A percentile compares a stretch with the other conserved stretches of the same genome.
Conservation (phyloP, 1,140 invertebrate genomes). For the Heliconius hewitsoni region DNA sequence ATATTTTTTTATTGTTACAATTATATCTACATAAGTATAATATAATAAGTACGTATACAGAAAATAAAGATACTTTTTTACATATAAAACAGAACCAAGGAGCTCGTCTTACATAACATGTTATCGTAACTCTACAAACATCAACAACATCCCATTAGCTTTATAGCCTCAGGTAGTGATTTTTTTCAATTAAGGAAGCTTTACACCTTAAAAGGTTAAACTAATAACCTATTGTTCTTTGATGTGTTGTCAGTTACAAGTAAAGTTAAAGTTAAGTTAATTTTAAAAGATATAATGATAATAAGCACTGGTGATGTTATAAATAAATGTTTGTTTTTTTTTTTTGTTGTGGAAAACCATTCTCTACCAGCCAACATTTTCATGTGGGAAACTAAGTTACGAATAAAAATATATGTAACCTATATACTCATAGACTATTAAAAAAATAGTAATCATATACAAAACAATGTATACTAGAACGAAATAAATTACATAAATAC, state of each 20-base stretch:
- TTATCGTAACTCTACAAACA: neutral
- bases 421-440: no score
- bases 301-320: neutral
- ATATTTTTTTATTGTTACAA: neutral
- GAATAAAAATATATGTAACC: no score
- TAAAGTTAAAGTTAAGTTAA: neutral
- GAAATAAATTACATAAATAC: no score
- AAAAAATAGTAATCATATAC: no score
- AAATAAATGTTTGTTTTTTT: no score
- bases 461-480: no score
- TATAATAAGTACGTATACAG: neutral
- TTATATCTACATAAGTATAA: neutral
- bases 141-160: neutral
- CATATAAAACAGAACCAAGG: neutral
- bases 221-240: constrained; percentile 8
- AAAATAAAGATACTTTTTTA: neutral
- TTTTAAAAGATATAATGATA: neutral
- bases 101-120: neutral
- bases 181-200: neutral
- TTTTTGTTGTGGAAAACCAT: no score
- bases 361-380: no score
- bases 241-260: neutral
- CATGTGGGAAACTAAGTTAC: no score
- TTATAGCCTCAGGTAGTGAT: neutral
- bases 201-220: neutral